A percentile compares a stretch with the other conserved stretches of the same genome.
Evolutionary conservation across 2,113 vertebrate species (phyloP).

Genomic region (Plecotus auritus): DNA sequence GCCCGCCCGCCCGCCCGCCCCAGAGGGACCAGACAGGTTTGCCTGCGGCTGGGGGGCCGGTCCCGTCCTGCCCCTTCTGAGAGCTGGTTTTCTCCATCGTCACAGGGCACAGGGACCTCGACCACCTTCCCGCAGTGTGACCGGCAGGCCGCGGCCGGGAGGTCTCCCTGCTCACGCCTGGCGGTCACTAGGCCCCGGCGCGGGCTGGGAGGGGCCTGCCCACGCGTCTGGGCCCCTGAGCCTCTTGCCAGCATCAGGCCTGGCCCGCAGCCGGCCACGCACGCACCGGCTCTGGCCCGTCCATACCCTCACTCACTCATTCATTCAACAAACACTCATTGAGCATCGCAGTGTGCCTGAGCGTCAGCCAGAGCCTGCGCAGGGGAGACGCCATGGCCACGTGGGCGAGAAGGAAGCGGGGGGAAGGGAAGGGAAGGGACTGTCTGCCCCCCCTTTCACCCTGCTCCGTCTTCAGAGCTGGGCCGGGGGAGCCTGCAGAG

Average conservation of each 20-base stretch:
- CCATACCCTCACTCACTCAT: not conserved
- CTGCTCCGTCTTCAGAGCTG: too few relatives aligned
- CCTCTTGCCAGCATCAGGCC: not conserved
- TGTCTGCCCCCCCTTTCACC: too few relatives aligned
- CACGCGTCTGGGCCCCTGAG: not conserved
- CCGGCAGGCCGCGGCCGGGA: not conserved
- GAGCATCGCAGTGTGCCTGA: accelerated
- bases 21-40: too few relatives aligned
- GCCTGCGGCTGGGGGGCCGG: not conserved
- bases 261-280: accelerated
- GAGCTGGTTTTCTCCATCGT: not conserved
- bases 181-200: too few relatives aligned
- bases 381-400: not conserved
- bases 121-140: too few relatives aligned
- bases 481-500: too few relatives aligned
- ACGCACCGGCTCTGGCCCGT: not conserved
- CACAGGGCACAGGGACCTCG: accelerated
- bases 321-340: not conserved
- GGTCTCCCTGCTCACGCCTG: not conserved
- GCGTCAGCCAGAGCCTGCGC: not conserved
- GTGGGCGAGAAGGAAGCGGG: not conserved
- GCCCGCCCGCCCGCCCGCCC: too few relatives aligned
- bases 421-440: too few relatives aligned
- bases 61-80: not conserved
- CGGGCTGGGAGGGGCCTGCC: not conserved